A percentile compares a stretch with the other conserved stretches of the same genome.
Evolutionary conservation across 2,113 vertebrate species (phyloP).

Genomic region (Lophochroa leadbeateri): DNA sequence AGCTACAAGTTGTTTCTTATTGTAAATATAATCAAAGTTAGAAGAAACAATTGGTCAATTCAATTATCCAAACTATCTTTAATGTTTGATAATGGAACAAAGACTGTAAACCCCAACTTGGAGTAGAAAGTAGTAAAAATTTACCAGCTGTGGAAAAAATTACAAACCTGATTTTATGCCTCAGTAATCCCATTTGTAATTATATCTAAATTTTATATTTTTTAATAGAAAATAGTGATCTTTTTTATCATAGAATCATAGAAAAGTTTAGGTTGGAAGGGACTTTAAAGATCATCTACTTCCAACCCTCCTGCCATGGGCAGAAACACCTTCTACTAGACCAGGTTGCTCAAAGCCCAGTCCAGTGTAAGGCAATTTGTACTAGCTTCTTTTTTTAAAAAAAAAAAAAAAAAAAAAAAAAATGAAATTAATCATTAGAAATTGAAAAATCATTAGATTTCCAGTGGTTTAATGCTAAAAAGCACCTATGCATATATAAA

Average conservation of each 20-base stretch:
- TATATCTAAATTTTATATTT: not conserved
- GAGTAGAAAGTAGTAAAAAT: not conserved
- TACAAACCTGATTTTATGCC: not conserved
- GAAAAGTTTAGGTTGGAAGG: not conserved
- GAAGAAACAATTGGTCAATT: not conserved
- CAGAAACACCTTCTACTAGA: not conserved
- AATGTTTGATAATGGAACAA: not conserved
- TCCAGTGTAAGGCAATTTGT: not conserved
- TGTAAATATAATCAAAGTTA: not conserved
- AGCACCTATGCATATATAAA: accelerated
- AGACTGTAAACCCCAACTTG: not conserved
- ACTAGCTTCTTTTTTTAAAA: not conserved
- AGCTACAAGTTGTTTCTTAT: not conserved
- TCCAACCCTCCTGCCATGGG: not conserved
- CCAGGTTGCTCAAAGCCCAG: not conserved
- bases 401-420: not conserved
- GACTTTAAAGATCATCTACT: not conserved
- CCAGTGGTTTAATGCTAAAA: not conserved
- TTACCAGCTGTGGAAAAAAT: not conserved
- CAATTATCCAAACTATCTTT: not conserved
- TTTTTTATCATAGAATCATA: not conserved
- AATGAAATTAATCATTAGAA: not conserved
- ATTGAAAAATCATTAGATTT: not conserved
- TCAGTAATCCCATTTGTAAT: not conserved
- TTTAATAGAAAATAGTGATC: not conserved